phyloP scores from a whole-genome alignment of 2,888 invertebrate genomes.

The Macroteleia sp. region DNA sequence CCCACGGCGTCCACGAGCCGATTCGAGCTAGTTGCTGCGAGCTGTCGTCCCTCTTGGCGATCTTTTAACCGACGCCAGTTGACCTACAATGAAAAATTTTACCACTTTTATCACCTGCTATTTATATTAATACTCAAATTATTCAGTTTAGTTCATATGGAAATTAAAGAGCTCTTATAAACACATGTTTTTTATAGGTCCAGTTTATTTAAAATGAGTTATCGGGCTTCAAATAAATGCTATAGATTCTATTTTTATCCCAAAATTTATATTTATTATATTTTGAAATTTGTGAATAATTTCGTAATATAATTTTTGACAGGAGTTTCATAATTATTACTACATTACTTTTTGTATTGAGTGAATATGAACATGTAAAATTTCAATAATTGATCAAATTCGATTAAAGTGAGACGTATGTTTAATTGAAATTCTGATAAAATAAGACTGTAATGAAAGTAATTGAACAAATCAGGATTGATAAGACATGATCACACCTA shows the following conservation, averaged over 20 bases:
- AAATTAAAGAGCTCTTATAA: no score
- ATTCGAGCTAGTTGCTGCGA: slow-evolving; percentile 51
- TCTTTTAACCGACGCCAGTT: slow-evolving; percentile 47
- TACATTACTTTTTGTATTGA: no score
- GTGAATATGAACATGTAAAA: no score
- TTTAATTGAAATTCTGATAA: slow-evolving; percentile 21
- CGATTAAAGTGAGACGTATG: background rate
- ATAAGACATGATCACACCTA: slow-evolving; percentile 42
- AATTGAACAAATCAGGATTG: slow-evolving; percentile 47
- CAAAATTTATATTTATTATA: background rate
- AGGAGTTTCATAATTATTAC: no score
- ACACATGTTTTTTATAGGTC: no score
- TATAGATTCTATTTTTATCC: background rate
- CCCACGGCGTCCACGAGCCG: slow-evolving; percentile 75
- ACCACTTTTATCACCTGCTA: slow-evolving; percentile 38
- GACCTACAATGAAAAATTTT: slow-evolving; percentile 46
- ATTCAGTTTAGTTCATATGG: background rate
- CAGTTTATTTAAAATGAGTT: no score
- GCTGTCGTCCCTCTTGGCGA: slow-evolving; percentile 49
- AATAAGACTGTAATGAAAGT: slow-evolving; percentile 33
- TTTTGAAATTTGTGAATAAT: no score
- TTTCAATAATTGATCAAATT: no score
- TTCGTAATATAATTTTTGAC: no score
- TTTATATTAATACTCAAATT: slow-evolving; percentile 16
- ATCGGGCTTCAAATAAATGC: no score